Base-by-base conservation (phyloP, 2,888 invertebrate genomes). In the Lycophotia porphyrea region DNA sequence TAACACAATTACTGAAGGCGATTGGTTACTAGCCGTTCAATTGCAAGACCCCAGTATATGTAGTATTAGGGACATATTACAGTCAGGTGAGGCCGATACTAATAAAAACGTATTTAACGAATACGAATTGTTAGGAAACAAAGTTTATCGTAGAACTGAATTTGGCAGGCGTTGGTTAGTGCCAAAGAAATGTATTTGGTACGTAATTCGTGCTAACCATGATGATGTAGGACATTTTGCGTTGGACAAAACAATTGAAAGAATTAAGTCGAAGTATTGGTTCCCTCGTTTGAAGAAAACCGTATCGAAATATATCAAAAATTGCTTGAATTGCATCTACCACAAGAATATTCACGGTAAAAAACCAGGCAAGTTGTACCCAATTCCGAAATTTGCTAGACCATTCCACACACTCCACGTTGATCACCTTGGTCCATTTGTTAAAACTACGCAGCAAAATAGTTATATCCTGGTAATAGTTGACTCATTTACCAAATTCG, bases 401-500 rank as follows among this genome's bases (percentile, higher is more conserved):
- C 61, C 44, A 15, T 44, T 44, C 44, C 44, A 44, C 44, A 44
- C 15, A 15, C 44, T 44, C 5, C 44, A 44, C 36, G n/a, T 63
- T 13, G 61, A 63, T 63, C 61, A 65, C 64, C 27, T 65, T 3
- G 64, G 64, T 27, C 64, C 64, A 82, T 84, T 66, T 84, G 90
- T 31, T 82, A 87, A 21, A 66, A 65, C 73, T 80, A 82, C 68
- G 84, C 83, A 9, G 81, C 82, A 75, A 83, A 76, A 76, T 55
- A 68, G 36, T 39, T 76, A 13, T 81, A 82, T 71, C 8, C 31
- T 71, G 31, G 71, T 71, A 0, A 24, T 55, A 42, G 71, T 71
- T 15, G 71, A 71, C 42, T 52, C 71, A 15, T 71, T 71, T 39
- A 71, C 71, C 0, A 71, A 71, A 27, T 71, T 71, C n/a, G 49